A percentile compares a stretch with the other conserved stretches of the same genome.
These are phyloP conservation scores for Anhinga rufa DNA, from an alignment of 2,113 vertebrate species.

Conservation along the genomic window DNA sequence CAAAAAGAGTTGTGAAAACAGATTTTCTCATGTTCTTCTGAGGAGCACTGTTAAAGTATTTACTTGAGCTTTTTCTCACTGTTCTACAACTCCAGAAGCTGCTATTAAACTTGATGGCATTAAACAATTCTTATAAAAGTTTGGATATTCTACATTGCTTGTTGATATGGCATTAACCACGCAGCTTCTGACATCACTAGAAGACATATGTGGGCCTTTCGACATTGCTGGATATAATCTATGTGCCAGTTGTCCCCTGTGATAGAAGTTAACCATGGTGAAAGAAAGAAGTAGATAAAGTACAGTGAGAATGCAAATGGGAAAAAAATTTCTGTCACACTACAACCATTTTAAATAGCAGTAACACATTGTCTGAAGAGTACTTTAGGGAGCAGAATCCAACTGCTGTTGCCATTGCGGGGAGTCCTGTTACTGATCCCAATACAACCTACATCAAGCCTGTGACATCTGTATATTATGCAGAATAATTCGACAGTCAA, in stretches of 20 bases:
- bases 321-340: background rate
- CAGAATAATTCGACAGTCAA: background rate
- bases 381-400: background rate
- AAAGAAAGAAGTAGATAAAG: background rate
- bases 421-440: background rate
- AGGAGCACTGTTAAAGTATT: background rate
- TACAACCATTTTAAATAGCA: background rate
- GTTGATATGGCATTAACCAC: background rate
- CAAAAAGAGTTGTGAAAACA: background rate
- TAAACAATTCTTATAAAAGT: background rate
- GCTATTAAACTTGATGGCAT: background rate
- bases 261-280: background rate
- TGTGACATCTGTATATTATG: background rate
- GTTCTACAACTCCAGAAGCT: background rate
- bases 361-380: background rate
- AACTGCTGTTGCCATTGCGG: background rate
- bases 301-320: background rate
- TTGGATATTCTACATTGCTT: background rate
- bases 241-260: background rate
- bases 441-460: background rate
- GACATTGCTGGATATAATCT: background rate
- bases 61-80: background rate
- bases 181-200: background rate
- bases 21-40: background rate
- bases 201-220: background rate